These are phyloP conservation scores for Lathamus discolor DNA, from an alignment of 2,113 vertebrate genomes.

Conservation along the genomic window DNA sequence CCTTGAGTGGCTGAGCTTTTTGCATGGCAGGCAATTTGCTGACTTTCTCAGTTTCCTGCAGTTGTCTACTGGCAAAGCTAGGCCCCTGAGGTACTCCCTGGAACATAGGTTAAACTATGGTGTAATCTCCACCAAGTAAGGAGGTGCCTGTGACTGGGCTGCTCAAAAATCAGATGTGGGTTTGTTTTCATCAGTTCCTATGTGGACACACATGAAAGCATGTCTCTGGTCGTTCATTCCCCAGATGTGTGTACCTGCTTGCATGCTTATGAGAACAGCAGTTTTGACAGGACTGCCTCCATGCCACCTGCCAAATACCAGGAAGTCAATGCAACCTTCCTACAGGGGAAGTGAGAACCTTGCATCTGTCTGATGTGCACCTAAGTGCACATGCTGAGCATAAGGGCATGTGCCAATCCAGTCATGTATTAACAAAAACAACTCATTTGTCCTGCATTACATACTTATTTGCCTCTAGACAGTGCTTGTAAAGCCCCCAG, in stretches of 20 bases:
- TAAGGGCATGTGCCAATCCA: not conserved
- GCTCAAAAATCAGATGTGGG: not conserved
- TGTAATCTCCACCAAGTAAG: not conserved
- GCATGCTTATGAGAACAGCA: not conserved
- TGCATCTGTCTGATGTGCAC: not conserved
- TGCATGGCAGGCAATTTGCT: not conserved
- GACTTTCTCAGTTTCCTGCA: not conserved
- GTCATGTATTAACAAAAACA: rapidly evolving
- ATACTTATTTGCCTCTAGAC: not conserved
- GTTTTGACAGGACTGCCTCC: not conserved
- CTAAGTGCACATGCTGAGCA: rapidly evolving
- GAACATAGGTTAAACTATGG: not conserved
- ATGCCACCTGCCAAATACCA: not conserved
- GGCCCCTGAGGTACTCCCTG: not conserved
- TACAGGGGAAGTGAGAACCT: not conserved
- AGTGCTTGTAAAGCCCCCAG: not conserved
- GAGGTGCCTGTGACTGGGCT: not conserved
- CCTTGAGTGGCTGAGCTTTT: not conserved
- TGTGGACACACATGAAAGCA: not conserved
- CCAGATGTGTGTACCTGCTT: not conserved
- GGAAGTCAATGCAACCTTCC: not conserved
- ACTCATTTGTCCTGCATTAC: not conserved
- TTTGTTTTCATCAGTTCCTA: not conserved
- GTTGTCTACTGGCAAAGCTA: not conserved
- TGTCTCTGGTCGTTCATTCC: not conserved